phyloP scores from a whole-genome alignment of 2,888 invertebrate genomes.

The Pterostichus niger region DNA sequence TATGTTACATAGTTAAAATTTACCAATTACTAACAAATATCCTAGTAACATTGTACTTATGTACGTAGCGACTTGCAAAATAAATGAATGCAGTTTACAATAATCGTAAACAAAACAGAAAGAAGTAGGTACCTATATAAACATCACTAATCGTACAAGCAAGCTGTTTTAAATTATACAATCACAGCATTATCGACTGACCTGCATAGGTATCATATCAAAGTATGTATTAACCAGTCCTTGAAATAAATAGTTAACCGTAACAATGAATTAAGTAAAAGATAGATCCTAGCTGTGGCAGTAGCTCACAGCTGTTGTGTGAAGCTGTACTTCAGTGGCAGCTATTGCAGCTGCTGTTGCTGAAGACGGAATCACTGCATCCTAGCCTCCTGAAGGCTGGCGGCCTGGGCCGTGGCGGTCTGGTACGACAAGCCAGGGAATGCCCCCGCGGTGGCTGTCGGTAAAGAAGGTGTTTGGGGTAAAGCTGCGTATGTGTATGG shows the following conservation, averaged over 20 bases:
- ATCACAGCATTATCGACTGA: constrained; percentile 61
- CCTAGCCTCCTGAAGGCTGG: constrained; percentile 87
- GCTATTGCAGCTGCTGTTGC: constrained; percentile 7
- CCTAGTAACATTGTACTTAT: constrained; percentile 61
- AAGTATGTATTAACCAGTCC: constrained; percentile 20
- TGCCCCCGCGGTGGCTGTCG: constrained; percentile 78
- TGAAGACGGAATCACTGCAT: constrained; percentile 81
- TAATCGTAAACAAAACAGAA: constrained; percentile 35
- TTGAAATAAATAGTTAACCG: constrained; percentile 34
- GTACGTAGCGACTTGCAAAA: constrained; percentile 54
- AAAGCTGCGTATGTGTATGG: constrained; percentile 86
- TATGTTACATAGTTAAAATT: constrained; percentile 59
- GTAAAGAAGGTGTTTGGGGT: constrained; percentile 81
- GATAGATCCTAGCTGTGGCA: constrained; percentile 3
- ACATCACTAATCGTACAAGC: constrained; percentile 55
- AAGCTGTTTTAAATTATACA: constrained; percentile 61
- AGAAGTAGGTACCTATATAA: constrained; percentile 40
- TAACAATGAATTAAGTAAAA: constrained; percentile 21
- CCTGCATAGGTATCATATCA: constrained; percentile 52
- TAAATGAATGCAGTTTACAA: constrained; percentile 40
- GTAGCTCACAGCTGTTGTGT: neutral
- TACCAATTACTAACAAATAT: constrained; percentile 62
- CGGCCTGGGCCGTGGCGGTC: constrained; percentile 81
- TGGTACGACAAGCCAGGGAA: constrained; percentile 84
- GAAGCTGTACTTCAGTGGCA: neutral